Evolutionary conservation across 2,797 vertebrate genomes (phyloP).

Genomic region (Selene dorsalis): DNA sequence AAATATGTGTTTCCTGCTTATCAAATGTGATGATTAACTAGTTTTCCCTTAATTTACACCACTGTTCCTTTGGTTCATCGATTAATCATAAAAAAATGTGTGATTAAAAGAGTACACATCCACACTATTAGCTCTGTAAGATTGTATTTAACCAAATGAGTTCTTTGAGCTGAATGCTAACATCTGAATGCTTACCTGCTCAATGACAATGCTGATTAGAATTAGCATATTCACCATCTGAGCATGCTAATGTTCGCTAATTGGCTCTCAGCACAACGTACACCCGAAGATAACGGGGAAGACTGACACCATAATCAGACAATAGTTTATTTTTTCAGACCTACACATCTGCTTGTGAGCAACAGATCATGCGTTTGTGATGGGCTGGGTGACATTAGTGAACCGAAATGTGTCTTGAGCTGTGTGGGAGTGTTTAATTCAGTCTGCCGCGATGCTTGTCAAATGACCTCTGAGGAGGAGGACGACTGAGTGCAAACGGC

Average conservation of each 20-base stretch:
- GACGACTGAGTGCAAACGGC: slow-evolving; percentile 39
- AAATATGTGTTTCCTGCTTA: too few relatives aligned
- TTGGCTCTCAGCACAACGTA: background rate
- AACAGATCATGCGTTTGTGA: background rate
- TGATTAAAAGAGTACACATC: too few relatives aligned
- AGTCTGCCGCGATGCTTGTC: slow-evolving; percentile 10
- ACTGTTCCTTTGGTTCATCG: too few relatives aligned
- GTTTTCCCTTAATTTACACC: too few relatives aligned
- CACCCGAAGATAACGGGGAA: background rate
- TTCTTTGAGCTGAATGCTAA: background rate
- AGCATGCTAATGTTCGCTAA: background rate
- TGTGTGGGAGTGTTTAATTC: slow-evolving; percentile 22
- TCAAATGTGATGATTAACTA: too few relatives aligned
- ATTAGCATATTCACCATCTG: background rate
- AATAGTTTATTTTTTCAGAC: background rate
- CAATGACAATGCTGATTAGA: too few relatives aligned
- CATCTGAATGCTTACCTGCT: too few relatives aligned
- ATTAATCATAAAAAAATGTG: too few relatives aligned
- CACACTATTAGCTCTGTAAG: too few relatives aligned
- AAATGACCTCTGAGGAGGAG: slow-evolving; percentile 61
- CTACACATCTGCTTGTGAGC: too few relatives aligned
- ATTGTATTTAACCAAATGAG: background rate
- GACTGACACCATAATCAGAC: background rate
- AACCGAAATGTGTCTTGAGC: background rate
- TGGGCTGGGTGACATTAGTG: background rate